These are phyloP conservation scores for Propithecus coquereli DNA, from an alignment of 2,113 vertebrate genomes.

Conservation along the genomic window DNA sequence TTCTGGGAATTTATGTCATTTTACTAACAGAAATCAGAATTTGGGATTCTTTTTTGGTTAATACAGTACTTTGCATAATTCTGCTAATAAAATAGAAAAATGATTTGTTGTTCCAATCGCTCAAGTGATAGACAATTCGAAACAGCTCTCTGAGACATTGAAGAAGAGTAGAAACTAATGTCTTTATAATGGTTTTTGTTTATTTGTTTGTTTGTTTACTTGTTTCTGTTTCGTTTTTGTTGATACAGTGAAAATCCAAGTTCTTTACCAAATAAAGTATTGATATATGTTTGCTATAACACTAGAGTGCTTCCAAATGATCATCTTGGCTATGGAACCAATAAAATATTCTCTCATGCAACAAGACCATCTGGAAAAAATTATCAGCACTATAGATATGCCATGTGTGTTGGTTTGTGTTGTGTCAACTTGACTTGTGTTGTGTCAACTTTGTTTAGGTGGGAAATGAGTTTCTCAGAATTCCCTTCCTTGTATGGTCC, in stretches of 20 bases:
- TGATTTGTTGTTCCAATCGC: background rate
- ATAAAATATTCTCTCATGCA: background rate
- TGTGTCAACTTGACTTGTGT: background rate
- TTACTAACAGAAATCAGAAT: background rate
- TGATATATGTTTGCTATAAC: background rate
- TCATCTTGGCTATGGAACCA: background rate
- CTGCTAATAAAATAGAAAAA: background rate
- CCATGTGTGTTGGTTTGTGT: background rate
- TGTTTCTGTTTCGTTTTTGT: too few relatives aligned
- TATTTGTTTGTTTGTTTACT: background rate
- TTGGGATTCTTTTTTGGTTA: background rate
- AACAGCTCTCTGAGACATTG: background rate
- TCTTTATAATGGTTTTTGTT: background rate
- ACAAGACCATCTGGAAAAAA: background rate
- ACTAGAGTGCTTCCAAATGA: background rate
- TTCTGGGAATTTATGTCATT: background rate
- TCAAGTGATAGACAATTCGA: background rate
- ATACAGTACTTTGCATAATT: background rate
- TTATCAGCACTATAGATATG: background rate
- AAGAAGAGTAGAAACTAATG: background rate
- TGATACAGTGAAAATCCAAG: background rate
- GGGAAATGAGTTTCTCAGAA: background rate
- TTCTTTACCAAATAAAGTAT: background rate
- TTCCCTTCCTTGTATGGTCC: background rate
- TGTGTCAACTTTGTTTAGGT: background rate